Evolutionary conservation across 2,888 invertebrate species (phyloP), one percentile per base, ranked within the genome.

Genomic region (Tenthredo mesomela): DNA sequence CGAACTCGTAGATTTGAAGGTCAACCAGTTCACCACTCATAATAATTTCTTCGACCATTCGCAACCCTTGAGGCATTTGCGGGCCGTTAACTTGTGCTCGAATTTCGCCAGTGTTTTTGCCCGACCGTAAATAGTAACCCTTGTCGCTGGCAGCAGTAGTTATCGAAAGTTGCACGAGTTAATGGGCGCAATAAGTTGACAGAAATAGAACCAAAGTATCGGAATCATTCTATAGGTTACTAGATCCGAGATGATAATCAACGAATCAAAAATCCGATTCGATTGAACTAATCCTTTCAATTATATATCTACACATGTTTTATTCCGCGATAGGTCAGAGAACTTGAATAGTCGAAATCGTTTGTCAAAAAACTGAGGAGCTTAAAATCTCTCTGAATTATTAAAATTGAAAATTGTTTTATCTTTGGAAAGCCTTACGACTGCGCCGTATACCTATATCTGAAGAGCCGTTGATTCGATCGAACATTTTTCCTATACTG

Each of bases 121-220:
- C 80, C 58, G 80, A 61, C 37, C 61, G 80, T 80, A 80, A 80
- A 80, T 80, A 80, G 80, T 80, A 80, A n/a, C 80, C 80, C 80
- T 58, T 65, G 80, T 80, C 80, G 80, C 65, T 80, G 80, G 80
- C 80, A 80, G 80, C 61, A 43, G 80, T 65, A 61, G 61, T 80
- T 80, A 80, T 80, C 58, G 80, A 61, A 80, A 80, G 40, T 80
- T 80, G 40, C 21, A 61, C 58, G 80, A 80, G 80, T 80, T 80
- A 80, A 80, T 80, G 80, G 58, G 33, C 80, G 80, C 40, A 43
- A 80, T 80, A 61, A 80, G 33, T 80, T 77, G 77, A 47, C 77
- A 50, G 77, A 29, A 54, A 33, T 50, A 33, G 33, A 77, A 54
- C 33, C 33, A n/a, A 77, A 7, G 54, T 29, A 77, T 77, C 54